phyloP scores from a whole-genome alignment of 2,113 vertebrate species.

The Clupea harengus region DNA sequence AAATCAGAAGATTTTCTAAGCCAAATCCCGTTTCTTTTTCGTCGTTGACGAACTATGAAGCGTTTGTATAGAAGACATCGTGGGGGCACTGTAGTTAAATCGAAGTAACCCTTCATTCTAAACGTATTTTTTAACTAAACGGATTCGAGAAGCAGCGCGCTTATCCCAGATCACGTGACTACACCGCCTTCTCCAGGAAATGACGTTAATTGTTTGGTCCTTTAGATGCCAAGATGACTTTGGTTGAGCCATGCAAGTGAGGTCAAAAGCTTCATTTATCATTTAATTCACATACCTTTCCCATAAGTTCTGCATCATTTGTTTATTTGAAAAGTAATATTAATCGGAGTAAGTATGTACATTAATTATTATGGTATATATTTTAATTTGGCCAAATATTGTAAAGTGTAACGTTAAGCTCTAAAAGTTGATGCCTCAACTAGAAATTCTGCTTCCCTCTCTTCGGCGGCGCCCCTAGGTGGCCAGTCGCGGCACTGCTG shows the following conservation, averaged over 20 bases:
- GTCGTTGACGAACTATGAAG: neutral
- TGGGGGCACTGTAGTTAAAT: neutral
- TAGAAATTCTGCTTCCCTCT: neutral
- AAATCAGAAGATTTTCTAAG: slow-evolving; percentile 38
- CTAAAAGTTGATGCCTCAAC: neutral
- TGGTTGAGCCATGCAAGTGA: slow-evolving; percentile 47
- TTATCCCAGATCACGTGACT: slow-evolving; percentile 74
- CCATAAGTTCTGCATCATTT: neutral
- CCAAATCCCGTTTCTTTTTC: slow-evolving; percentile 17
- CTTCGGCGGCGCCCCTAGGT: neutral
- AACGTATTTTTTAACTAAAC: slow-evolving; percentile 55
- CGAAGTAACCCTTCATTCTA: neutral
- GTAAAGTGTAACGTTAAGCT: neutral
- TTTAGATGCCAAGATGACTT: slow-evolving; percentile 30
- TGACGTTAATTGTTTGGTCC: slow-evolving; percentile 63
- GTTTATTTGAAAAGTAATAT: neutral
- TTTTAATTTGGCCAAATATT: neutral
- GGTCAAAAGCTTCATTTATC: slow-evolving; percentile 42
- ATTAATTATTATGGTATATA: neutral
- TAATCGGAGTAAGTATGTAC: neutral
- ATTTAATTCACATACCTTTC: neutral
- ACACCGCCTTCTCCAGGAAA: slow-evolving; percentile 56
- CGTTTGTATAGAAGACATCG: neutral
- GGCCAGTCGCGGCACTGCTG: neutral
- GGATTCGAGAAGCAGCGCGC: slow-evolving; percentile 72